Conservation (phyloP, 2,888 invertebrate species). For the Hermaeophaga mercurialis region DNA sequence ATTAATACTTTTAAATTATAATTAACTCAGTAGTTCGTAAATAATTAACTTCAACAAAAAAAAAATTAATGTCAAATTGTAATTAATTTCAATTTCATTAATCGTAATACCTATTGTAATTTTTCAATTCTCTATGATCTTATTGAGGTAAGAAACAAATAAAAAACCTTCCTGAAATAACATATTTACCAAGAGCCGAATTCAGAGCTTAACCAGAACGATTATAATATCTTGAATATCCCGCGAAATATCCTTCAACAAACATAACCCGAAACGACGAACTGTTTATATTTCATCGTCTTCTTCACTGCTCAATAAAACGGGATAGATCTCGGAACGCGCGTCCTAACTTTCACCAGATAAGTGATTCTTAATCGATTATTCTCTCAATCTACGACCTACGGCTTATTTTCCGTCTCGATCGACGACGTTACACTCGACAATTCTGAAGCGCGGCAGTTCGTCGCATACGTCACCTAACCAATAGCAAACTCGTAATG, state of each 20-base stretch:
- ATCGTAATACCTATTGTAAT: no score
- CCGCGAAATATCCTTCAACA: conserved; percentile 52
- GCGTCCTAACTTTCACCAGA: conserved; percentile 51
- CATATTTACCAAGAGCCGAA: conserved; percentile 47
- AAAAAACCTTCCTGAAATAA: conserved; percentile 40
- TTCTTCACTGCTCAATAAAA: conserved; percentile 39
- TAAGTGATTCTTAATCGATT: conserved; percentile 49
- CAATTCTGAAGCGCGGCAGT: conserved; percentile 15
- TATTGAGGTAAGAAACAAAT: conserved; percentile 21
- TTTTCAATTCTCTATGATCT: background rate
- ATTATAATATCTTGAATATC: conserved; percentile 55
- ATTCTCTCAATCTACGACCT: conserved; percentile 61
- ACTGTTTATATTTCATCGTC: conserved; percentile 40
- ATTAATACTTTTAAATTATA: no score
- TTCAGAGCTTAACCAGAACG: conserved; percentile 46
- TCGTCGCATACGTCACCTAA: conserved; percentile 49
- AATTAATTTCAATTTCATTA: no score
- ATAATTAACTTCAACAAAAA: no score
- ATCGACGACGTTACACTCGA: conserved; percentile 12
- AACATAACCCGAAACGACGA: conserved; percentile 37
- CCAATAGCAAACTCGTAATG: conserved; percentile 67
- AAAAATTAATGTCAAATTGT: no score
- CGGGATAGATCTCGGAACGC: conserved; percentile 41
- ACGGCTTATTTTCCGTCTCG: conserved; percentile 48
- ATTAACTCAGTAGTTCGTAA: no score